A percentile compares a stretch with the other conserved stretches of the same genome.
These are phyloP conservation scores for Salminus brasiliensis DNA, from an alignment of 2,113 vertebrate genomes.

Conservation along the genomic window DNA sequence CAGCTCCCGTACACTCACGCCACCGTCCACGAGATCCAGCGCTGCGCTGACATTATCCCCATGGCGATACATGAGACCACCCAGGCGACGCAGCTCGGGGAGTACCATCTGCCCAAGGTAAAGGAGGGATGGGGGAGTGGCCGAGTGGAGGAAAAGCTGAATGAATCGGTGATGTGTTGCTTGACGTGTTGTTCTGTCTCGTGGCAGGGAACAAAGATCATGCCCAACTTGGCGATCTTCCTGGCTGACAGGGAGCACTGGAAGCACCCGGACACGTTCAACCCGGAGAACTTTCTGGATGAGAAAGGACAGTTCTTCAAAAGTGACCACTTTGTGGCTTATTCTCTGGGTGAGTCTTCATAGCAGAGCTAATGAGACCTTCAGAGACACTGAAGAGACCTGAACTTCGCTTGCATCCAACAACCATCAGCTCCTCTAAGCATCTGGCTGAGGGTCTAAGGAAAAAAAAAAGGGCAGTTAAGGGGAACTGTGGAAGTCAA, in stretches of 20 bases:
- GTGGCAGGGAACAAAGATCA: slow-evolving; percentile 69
- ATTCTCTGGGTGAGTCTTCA: slow-evolving; percentile 49
- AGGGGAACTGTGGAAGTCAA: too few relatives aligned
- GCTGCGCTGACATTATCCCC: slow-evolving; percentile 44
- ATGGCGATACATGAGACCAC: slow-evolving; percentile 26
- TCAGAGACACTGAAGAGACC: too few relatives aligned
- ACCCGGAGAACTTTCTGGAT: slow-evolving; percentile 76
- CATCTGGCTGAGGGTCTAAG: too few relatives aligned
- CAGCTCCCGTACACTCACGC: slow-evolving; percentile 48
- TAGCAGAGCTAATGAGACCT: too few relatives aligned
- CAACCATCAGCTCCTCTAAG: too few relatives aligned
- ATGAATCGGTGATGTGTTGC: too few relatives aligned
- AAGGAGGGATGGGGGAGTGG: too few relatives aligned
- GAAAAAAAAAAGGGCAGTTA: too few relatives aligned
- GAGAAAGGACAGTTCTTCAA: slow-evolving; percentile 49
- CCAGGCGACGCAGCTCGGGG: slow-evolving; percentile 28
- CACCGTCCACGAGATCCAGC: slow-evolving; percentile 57
- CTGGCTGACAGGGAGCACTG: slow-evolving; percentile 69
- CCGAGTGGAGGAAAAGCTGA: too few relatives aligned
- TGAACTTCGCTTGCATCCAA: too few relatives aligned
- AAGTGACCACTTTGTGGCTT: slow-evolving; percentile 24
- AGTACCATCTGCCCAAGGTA: slow-evolving; percentile 52
- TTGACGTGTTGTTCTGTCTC: not conserved
- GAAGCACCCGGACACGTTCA: slow-evolving; percentile 74
- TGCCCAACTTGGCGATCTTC: slow-evolving; percentile 67